These are phyloP conservation scores for Desmodus rotundus DNA, from an alignment of 2,113 vertebrate species.

Conservation along the genomic window DNA sequence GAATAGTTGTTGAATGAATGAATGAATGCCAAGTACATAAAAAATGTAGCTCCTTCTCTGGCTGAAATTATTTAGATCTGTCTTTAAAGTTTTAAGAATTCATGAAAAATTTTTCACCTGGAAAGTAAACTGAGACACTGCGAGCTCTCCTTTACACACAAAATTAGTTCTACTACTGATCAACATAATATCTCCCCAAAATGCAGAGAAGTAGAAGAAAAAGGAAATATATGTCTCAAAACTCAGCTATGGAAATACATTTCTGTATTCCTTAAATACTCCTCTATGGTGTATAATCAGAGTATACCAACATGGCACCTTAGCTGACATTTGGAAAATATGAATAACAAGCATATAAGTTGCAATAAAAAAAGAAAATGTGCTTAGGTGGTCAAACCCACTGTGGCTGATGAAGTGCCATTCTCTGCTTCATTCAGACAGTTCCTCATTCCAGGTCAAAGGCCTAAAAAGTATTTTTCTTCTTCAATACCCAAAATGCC, in stretches of 20 bases:
- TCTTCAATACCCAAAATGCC: neutral
- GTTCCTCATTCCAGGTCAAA: conserved; percentile 27
- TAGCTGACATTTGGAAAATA: neutral
- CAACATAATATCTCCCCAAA: neutral
- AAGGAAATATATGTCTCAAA: neutral
- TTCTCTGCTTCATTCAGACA: neutral
- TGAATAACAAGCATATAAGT: neutral
- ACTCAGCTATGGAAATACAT: neutral
- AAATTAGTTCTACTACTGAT: neutral
- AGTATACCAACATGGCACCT: neutral
- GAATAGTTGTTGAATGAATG: neutral
- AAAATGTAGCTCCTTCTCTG: neutral
- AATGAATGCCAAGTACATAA: neutral
- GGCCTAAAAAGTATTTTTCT: neutral
- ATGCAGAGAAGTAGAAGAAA: neutral
- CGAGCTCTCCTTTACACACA: neutral
- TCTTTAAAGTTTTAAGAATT: conserved; percentile 13
- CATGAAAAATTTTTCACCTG: neutral
- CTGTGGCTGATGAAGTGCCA: neutral
- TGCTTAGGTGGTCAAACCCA: neutral
- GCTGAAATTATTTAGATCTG: neutral
- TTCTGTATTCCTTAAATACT: neutral
- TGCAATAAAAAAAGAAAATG: neutral
- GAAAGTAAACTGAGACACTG: conserved; percentile 29
- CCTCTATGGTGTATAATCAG: neutral